Conservation (phyloP, 2,888 invertebrate genomes). For the Caenorhabditis virilis region DNA sequence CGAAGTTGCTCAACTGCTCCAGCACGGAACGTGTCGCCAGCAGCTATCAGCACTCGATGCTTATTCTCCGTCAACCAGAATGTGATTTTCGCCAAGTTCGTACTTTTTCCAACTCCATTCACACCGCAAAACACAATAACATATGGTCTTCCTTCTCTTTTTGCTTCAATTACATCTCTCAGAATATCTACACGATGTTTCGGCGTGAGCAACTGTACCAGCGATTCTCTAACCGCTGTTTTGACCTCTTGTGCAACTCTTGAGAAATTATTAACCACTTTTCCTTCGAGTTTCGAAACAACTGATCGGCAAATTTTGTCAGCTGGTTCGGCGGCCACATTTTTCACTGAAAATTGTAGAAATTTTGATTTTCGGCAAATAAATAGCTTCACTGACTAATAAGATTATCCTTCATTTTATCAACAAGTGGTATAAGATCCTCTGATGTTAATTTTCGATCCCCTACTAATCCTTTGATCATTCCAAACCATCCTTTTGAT, state of each 20-base stretch:
- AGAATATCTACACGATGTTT: slow-evolving; percentile 92
- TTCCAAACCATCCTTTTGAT: slow-evolving; percentile 76
- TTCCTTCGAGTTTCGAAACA: slow-evolving; percentile 62
- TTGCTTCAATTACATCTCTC: slow-evolving; percentile 90
- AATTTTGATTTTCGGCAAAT: neutral
- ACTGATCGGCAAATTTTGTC: slow-evolving; percentile 76
- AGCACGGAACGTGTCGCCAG: slow-evolving; percentile 94
- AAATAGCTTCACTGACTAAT: slow-evolving; percentile 74
- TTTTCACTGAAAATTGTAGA: slow-evolving; percentile 76
- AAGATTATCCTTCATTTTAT: slow-evolving; percentile 91
- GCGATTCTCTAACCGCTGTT: slow-evolving; percentile 83
- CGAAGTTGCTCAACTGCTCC: slow-evolving; percentile 97
- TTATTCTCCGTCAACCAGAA: slow-evolving; percentile 99
- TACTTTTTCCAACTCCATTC: slow-evolving; percentile 98
- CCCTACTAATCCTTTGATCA: slow-evolving; percentile 78
- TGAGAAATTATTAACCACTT: slow-evolving; percentile 85
- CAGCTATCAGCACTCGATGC: slow-evolving; percentile 91
- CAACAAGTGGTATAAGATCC: slow-evolving; percentile 84
- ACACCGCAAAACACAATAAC: slow-evolving; percentile 97
- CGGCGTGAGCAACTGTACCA: slow-evolving; percentile 90
- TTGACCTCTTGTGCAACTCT: slow-evolving; percentile 85
- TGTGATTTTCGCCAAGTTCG: slow-evolving; percentile 97
- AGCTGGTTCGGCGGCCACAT: slow-evolving; percentile 95
- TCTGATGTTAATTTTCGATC: slow-evolving; percentile 81
- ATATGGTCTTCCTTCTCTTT: slow-evolving; percentile 83